Evolutionary conservation across 2,113 vertebrate genomes (phyloP).

Genomic region (Tauraco erythrolophus): DNA sequence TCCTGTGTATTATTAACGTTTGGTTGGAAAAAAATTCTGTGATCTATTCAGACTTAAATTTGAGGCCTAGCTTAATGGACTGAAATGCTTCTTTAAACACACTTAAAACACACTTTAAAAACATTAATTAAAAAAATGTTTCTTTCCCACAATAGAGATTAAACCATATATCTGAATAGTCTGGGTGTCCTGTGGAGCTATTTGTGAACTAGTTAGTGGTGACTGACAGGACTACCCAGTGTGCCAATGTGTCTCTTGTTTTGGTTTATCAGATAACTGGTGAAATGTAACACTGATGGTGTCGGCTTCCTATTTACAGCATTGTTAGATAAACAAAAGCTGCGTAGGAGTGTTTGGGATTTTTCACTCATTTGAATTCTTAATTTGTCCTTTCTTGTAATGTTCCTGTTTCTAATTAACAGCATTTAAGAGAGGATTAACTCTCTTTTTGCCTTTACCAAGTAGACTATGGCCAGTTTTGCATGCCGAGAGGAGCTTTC

Average conservation of each 20-base stretch:
- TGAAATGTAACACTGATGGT: constrained; percentile 72
- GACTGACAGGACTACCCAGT: constrained; percentile 70
- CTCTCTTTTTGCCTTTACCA: constrained; percentile 24
- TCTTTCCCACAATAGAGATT: background rate
- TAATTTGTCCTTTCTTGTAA: constrained; percentile 63
- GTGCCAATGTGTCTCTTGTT: constrained; percentile 39
- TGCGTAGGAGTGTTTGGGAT: constrained; percentile 43
- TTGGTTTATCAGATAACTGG: constrained; percentile 70
- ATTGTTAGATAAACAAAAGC: constrained; percentile 72
- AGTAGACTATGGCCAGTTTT: background rate
- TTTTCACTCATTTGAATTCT: constrained; percentile 74
- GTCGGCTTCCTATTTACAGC: constrained; percentile 67
- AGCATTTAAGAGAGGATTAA: constrained; percentile 40
- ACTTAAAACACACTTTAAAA: background rate
- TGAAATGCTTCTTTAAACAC: background rate
- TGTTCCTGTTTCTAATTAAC: constrained; percentile 77
- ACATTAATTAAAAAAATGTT: background rate
- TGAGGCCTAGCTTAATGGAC: background rate
- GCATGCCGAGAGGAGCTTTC: background rate
- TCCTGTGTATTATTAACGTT: background rate
- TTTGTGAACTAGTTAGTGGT: constrained; percentile 38
- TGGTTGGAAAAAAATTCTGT: background rate
- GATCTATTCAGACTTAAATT: background rate
- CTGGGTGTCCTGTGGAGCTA: background rate
- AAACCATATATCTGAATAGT: background rate